Conservation (phyloP, 2,797 vertebrate species). For the Gambusia yucatana region DNA sequence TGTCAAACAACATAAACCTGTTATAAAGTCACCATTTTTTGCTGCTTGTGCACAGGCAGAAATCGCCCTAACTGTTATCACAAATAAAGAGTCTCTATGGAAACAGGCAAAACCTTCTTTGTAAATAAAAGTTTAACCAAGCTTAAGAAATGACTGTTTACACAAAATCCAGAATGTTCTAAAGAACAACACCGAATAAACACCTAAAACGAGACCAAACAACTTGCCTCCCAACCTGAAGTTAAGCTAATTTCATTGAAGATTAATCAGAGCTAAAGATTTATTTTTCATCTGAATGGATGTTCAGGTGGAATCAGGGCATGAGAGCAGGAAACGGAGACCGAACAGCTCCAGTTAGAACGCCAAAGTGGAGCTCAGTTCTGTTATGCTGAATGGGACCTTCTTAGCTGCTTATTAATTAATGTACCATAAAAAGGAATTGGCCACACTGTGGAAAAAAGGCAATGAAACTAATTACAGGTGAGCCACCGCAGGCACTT, state of each 20-base stretch:
- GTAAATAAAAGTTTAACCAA: background rate
- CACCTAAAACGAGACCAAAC: background rate
- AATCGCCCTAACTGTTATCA: background rate
- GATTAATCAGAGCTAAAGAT: background rate
- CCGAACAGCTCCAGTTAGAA: constrained; percentile 20
- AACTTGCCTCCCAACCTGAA: background rate
- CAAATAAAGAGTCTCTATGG: background rate
- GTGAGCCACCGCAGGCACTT: constrained; percentile 31
- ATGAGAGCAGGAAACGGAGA: background rate
- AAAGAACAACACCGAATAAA: background rate
- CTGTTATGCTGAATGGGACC: constrained; percentile 36
- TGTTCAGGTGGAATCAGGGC: background rate
- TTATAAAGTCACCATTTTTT: background rate
- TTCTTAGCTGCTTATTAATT: constrained; percentile 46
- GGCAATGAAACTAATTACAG: constrained; percentile 50
- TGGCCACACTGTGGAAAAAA: constrained; percentile 39
- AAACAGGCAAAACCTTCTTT: background rate
- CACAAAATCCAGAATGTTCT: background rate
- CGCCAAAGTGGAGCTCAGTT: constrained; percentile 33
- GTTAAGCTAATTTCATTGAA: background rate
- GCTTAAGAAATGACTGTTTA: background rate
- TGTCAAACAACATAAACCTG: background rate
- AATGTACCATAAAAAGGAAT: constrained; percentile 38
- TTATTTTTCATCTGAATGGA: background rate
- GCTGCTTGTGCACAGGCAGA: background rate